These are phyloP conservation scores for Platanista minor DNA, from an alignment of 2,113 vertebrate genomes.

Conservation along the genomic window DNA sequence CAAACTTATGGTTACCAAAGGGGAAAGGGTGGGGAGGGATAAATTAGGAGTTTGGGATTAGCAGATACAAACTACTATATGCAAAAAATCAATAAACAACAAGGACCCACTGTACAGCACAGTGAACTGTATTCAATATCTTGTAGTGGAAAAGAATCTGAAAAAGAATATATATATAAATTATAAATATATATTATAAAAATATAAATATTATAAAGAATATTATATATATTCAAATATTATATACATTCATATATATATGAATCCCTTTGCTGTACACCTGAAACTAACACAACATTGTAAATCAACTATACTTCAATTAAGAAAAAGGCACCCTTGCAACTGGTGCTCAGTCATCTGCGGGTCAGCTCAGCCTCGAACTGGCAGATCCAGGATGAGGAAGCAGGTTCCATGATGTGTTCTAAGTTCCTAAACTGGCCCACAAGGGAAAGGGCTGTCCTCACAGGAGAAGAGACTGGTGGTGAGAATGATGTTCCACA, in stretches of 20 bases:
- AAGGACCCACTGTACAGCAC: neutral
- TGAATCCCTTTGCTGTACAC: no score
- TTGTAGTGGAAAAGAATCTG: neutral
- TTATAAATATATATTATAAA: no score
- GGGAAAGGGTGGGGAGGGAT: neutral
- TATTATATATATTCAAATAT: no score
- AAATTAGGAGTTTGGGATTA: neutral
- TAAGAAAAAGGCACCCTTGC: neutral
- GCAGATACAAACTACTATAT: neutral
- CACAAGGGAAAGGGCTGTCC: constrained; percentile 11
- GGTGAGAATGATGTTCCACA: constrained; percentile 95
- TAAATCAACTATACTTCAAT: neutral
- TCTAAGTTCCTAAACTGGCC: neutral
- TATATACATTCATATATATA: no score
- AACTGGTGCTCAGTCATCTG: constrained; percentile 85
- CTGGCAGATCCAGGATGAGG: constrained; percentile 84
- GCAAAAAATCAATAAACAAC: no score
- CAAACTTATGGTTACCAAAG: neutral
- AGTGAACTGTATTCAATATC: neutral
- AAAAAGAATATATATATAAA: neutral
- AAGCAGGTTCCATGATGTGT: neutral
- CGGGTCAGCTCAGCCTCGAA: constrained; percentile 87
- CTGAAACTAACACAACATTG: neutral
- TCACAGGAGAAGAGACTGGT: constrained; percentile 92
- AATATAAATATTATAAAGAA: no score